These are phyloP conservation scores for Hydra vulgaris DNA, from an alignment of 30 jellyfish, hydroid and myxozoan genomes.

Conservation along the genomic window DNA sequence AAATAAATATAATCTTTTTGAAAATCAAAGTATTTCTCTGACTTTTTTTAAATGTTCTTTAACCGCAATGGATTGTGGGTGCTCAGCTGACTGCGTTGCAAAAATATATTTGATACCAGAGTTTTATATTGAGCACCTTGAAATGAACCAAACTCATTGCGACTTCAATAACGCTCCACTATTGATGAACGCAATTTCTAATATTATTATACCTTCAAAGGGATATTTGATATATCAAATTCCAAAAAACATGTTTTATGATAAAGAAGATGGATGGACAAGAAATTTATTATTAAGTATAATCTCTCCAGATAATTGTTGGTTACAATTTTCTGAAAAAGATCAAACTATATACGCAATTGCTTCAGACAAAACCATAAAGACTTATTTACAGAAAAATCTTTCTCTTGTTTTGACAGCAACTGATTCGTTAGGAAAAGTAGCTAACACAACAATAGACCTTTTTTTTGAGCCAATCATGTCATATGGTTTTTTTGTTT, in stretches of 20 bases:
- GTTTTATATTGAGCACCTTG: background rate
- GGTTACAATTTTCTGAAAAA: slow-evolving; percentile 13
- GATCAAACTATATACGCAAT: slow-evolving; percentile 9
- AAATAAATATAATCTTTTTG: background rate
- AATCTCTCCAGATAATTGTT: background rate
- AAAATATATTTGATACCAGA: slow-evolving; percentile 13
- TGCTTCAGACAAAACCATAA: background rate
- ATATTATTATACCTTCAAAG: slow-evolving; percentile 5
- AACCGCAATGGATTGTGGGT: too few species aligned
- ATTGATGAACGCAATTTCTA: background rate
- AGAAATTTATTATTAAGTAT: slow-evolving; percentile 12
- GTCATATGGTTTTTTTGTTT: slow-evolving; percentile 7
- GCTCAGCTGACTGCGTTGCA: background rate
- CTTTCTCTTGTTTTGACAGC: background rate
- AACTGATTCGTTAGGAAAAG: slow-evolving; percentile 18
- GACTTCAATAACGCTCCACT: slow-evolving; percentile 6
- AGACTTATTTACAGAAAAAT: background rate
- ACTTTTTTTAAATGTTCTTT: slow-evolving; percentile 7
- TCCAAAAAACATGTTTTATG: slow-evolving; percentile 22
- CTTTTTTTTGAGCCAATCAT: background rate
- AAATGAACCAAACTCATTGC: background rate
- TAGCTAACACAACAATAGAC: slow-evolving; percentile 14
- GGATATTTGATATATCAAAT: slow-evolving; percentile 22
- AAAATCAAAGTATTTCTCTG: background rate
- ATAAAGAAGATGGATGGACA: slow-evolving; percentile 25